Evolutionary conservation across 2,888 invertebrate genomes (phyloP).

Genomic region (Ametastegia equiseti): DNA sequence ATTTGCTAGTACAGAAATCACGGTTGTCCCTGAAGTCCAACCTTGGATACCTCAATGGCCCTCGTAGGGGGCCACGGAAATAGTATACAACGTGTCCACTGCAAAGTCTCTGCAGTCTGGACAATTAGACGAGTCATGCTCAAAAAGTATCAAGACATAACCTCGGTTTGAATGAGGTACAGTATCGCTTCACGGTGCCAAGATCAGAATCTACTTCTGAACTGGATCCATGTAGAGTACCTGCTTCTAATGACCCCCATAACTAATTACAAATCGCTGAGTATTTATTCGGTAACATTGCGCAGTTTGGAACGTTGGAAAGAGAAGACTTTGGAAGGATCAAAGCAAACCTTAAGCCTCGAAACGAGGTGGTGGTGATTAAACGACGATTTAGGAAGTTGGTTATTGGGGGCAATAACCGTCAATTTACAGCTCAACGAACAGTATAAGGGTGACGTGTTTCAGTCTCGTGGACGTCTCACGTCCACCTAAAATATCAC

Average conservation of each 20-base stretch:
- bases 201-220: not conserved
- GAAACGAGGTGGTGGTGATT: not conserved
- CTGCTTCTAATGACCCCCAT: not conserved
- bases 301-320: not conserved
- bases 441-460: slow-evolving; percentile 19
- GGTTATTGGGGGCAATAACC: slow-evolving; percentile 42
- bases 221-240: not conserved
- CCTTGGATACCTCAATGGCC: slow-evolving; percentile 26
- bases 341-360: not conserved
- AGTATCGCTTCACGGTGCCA: not conserved
- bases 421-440: slow-evolving; percentile 34
- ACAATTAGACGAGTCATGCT: not conserved
- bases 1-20: not conserved
- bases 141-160: slow-evolving; percentile 8
- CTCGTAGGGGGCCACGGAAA: slow-evolving; percentile 5
- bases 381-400: slow-evolving; percentile 39
- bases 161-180: slow-evolving; percentile 1
- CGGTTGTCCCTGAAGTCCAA: slow-evolving; percentile 1
- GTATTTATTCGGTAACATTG: not conserved
- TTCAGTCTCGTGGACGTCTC: not conserved
- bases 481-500: not conserved
- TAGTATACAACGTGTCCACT: slow-evolving; percentile 9
- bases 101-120: not conserved
- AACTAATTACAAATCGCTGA: not conserved
- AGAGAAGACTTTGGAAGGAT: not conserved